Evolutionary conservation across 2,113 vertebrate genomes (phyloP).

Genomic region (Paracanthobrama guichenoti): DNA sequence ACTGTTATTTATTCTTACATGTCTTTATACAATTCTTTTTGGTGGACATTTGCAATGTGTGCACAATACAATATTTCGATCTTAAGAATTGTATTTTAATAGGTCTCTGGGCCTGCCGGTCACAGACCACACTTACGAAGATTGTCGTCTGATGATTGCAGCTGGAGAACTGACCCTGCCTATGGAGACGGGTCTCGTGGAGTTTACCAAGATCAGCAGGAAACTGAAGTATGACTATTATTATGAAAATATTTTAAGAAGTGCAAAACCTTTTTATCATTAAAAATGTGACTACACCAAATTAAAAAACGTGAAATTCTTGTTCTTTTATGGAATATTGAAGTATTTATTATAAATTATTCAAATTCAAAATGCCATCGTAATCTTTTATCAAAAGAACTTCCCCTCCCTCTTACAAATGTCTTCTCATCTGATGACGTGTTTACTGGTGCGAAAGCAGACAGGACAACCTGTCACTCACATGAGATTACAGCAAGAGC

Average conservation of each 20-base stretch:
- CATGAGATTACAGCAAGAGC: no score
- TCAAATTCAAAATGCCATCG: no score
- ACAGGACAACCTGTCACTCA: no score
- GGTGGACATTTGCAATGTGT: not conserved
- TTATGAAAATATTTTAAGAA: not conserved
- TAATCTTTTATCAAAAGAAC: no score
- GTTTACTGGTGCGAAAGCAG: no score
- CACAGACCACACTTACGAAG: constrained; percentile 97
- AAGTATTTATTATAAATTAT: no score
- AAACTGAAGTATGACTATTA: constrained; percentile 86
- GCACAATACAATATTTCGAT: not conserved
- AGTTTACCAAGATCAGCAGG: constrained; percentile 96
- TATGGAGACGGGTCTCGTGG: constrained; percentile 96
- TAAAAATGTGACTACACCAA: not conserved
- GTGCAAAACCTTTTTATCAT: not conserved
- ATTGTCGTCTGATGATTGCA: constrained; percentile 95
- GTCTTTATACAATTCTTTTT: not conserved
- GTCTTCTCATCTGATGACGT: no score
- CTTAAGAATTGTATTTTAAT: not conserved
- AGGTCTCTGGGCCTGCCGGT: constrained; percentile 86
- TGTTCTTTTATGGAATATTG: no score
- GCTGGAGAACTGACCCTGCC: constrained; percentile 93
- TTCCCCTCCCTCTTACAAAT: no score
- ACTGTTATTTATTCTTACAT: not conserved
- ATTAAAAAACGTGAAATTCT: not conserved